Evolutionary conservation across 2,888 invertebrate genomes (phyloP), one percentile per base, ranked within the genome.

Genomic region (Trachelus tabidus): DNA sequence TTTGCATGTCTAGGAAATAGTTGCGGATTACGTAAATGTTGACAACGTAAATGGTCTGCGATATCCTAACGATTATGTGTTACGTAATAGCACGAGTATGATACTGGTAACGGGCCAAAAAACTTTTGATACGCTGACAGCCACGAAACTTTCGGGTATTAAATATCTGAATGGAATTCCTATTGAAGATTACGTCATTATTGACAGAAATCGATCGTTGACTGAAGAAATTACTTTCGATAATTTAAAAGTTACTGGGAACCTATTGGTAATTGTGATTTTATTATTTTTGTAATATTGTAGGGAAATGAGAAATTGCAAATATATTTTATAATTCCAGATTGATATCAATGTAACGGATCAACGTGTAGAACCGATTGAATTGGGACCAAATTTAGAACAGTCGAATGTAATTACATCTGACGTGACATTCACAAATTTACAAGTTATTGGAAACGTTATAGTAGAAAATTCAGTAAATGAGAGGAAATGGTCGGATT

Each of bases 61-160:
- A 75, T 95, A 93, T 86, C 94, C 94, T 0, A 88, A 91, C 12
- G 93, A 93, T 56, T 94, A 92, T 81, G 85, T 94, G 6, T 87
- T 92, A 80, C 87, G 87, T 3, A 90, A 91, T 82, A 89, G 89
- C 15, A 85, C 85, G 11, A 74, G 83, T 15, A 83, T 86, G 6
- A 88, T 90, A 33, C 84, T 89, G 4, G 90, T 94, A n/a, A 87
- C 83, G 73, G 93, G 92, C 0, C 84, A 86, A 35, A 94, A 94
- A 86, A 86, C 82, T 56, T 94, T 94, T 78, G 88, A 90, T 9
- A 88, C 86, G 0, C 79, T 94, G 4, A 89, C 87, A 73, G 89
- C 92, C 0, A 76, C 81, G 0, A 87, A 89, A 77, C 81, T 94
- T 3, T 90, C 90, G 34, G 90, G 89, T 0, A 83, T 89, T 1